These are phyloP conservation scores for Acridotheres tristis DNA, from an alignment of 2,797 vertebrate genomes.

Conservation along the genomic window DNA sequence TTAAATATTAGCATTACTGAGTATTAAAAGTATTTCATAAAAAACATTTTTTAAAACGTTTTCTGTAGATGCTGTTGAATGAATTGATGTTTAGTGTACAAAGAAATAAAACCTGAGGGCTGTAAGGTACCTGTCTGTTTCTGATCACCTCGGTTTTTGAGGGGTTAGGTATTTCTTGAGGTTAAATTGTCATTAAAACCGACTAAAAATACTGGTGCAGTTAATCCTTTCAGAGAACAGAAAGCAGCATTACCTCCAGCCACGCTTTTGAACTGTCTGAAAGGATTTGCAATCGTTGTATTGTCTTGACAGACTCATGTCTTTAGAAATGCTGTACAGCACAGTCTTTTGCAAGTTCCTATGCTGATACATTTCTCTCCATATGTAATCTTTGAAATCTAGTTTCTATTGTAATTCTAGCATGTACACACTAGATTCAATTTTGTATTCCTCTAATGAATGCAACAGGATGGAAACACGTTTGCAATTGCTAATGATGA, in stretches of 20 bases:
- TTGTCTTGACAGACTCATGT: constrained; percentile 22
- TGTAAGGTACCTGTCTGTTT: constrained; percentile 41
- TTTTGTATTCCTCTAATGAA: constrained; percentile 58
- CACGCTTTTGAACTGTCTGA: not conserved
- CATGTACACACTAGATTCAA: constrained; percentile 51
- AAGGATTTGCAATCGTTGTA: not conserved
- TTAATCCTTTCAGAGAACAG: constrained; percentile 21
- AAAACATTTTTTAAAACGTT: constrained; percentile 26
- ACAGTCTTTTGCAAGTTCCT: constrained; percentile 37
- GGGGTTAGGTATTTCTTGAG: constrained; percentile 46
- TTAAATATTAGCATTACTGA: constrained; percentile 50
- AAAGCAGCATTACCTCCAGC: constrained; percentile 38
- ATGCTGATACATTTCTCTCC: constrained; percentile 22
- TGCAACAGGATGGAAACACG: constrained; percentile 49
- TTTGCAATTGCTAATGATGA: constrained; percentile 58
- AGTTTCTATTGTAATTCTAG: constrained; percentile 46
- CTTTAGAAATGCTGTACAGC: constrained; percentile 36
- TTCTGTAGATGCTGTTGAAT: constrained; percentile 53
- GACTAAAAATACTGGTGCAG: constrained; percentile 27
- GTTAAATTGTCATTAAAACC: constrained; percentile 26
- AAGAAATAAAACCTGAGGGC: constrained; percentile 33
- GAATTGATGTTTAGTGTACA: constrained; percentile 53
- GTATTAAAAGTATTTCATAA: constrained; percentile 44
- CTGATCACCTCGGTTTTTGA: constrained; percentile 18
- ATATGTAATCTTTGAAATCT: constrained; percentile 20